These are phyloP conservation scores for Eumerus sabulonum DNA, from an alignment of 2,888 invertebrate genomes.

Conservation along the genomic window DNA sequence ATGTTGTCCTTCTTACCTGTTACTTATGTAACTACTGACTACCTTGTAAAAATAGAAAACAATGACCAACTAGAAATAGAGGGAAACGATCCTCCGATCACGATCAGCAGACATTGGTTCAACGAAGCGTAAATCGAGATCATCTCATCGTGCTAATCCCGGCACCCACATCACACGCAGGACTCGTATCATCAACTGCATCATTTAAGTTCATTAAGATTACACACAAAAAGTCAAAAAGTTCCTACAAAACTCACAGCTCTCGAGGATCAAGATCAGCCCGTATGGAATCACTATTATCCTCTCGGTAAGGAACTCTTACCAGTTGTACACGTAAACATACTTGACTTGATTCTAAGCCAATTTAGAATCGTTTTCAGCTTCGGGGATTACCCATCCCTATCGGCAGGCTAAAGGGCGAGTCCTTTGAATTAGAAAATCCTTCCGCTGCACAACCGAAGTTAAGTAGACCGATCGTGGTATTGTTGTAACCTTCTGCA, in stretches of 20 bases:
- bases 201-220: conserved; percentile 79
- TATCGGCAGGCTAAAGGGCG: conserved; percentile 28
- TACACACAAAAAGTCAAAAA: conserved; percentile 76
- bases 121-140: conserved; percentile 56
- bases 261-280: conserved; percentile 34
- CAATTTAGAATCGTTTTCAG: conserved; percentile 75
- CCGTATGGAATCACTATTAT: background rate
- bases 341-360: conserved; percentile 79
- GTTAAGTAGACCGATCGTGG: conserved; percentile 52
- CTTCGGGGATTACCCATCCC: conserved; percentile 43
- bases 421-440: conserved; percentile 42
- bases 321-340: conserved; percentile 61
- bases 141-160: conserved; percentile 54
- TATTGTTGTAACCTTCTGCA: conserved; percentile 52
- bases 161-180: conserved; percentile 65
- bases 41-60: no score
- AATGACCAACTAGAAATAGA: no score
- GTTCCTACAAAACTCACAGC: conserved; percentile 70
- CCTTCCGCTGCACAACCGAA: conserved; percentile 51
- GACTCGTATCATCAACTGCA: conserved; percentile 69
- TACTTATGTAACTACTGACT: no score
- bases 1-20: no score
- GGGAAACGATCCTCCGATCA: conserved; percentile 23
- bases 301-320: conserved; percentile 28
- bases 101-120: conserved; percentile 29